These are phyloP conservation scores for Drosophila aff. DNA, from an alignment of 1,140 invertebrate species.

Conservation along the genomic window DNA sequence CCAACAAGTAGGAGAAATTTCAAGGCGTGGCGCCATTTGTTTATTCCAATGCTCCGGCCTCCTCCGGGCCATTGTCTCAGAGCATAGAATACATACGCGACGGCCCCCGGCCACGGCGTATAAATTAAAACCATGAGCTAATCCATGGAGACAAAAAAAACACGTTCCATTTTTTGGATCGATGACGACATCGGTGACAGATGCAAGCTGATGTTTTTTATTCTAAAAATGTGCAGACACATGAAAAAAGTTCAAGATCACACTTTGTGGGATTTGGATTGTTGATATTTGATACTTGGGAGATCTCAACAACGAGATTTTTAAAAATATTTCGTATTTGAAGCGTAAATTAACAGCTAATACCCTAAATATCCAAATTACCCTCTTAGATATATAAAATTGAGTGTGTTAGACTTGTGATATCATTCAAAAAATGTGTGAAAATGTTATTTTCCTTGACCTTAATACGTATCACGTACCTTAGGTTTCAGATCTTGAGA, in stretches of 20 bases:
- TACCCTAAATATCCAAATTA: background rate
- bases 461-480: background rate
- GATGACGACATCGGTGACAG: conserved; percentile 45
- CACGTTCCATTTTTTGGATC: conserved; percentile 21
- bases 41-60: conserved; percentile 15
- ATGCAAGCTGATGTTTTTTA: conserved; percentile 15
- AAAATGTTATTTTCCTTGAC: background rate
- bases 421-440: background rate
- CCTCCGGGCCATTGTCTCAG: conserved; percentile 19
- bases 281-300: conserved; percentile 3
- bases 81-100: conserved; percentile 15
- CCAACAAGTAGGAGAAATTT: conserved; percentile 53
- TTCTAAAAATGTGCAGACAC: conserved; percentile 14
- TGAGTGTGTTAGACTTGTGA: background rate
- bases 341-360: background rate
- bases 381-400: background rate
- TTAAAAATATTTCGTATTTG: too few species aligned
- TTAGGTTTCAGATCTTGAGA: background rate
- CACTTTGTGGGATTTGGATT: background rate
- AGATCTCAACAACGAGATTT: background rate
- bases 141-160: conserved; percentile 43
- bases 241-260: conserved; percentile 4
- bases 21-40: conserved; percentile 41
- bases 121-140: conserved; percentile 65
- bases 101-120: background rate